Evolutionary conservation across 2,888 invertebrate genomes (phyloP), one percentile per base, ranked within the genome.

Genomic region (Volucella bombylans): DNA sequence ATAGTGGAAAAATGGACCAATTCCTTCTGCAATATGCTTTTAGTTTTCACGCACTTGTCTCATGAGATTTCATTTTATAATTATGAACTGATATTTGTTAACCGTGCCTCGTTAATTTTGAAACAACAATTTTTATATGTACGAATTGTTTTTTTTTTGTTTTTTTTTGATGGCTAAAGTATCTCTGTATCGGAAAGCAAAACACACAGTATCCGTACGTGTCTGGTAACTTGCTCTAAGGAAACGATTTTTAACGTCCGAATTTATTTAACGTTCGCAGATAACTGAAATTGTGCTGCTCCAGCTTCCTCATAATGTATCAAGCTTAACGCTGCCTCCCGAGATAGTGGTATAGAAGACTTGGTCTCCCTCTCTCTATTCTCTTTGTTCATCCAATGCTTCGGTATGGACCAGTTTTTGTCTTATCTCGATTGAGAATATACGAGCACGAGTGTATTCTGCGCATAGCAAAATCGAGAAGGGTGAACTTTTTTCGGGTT

Each of bases 241-340:
- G 52, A 47, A 73, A n/a, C 61, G 71, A 41, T 80, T 87, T 85
- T 86, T 86, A 86, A 88, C 91, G 90, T 90, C 91, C 90, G 90
- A 87, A 88, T 89, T 88, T 88, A 89, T 89, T 89, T 88, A 90
- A 90, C 89, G 91, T 90, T 89, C 90, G 89, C 88, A 88, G 88
- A 88, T 88, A 89, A 91, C 91, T 91, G 89, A 91, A 87, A 87
- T 80, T 83, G 87, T 80, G 86, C 74, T 74, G 68, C 82, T 61
- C 52, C 45, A 77, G 77, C 57, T 68, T 72, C 71, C 14, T 31
- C 49, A 65, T 76, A 78, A 73, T 65, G 79, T 79, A 82, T 47
- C 43, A 45, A 71, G 65, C 76, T 61, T 54, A 50, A 52, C 52
- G 18, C 18, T 64, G 67, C 57, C 65, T 79, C 65, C 57, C 39